Evolutionary conservation across 2,113 vertebrate species (phyloP), one percentile per base, ranked within the genome.

Genomic region (Suricata suricatta): DNA sequence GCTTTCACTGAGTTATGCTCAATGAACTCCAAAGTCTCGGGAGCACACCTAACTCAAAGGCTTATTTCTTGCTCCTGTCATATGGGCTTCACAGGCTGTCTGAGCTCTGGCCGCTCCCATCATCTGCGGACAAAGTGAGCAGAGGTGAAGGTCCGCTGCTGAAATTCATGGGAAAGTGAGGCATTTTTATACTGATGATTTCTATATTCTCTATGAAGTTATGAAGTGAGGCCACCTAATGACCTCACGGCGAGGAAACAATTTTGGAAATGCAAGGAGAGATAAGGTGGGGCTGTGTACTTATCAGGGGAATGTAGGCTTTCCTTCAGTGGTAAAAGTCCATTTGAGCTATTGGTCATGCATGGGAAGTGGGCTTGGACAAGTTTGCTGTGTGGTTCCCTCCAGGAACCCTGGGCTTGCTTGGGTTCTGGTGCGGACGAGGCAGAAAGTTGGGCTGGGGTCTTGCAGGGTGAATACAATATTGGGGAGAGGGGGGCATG

Each of bases 91-190:
- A 8, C 0, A 25, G 1, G 38, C 16, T 44, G 38, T 71, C 76
- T 93, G 83, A 81, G 17, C 33, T 52, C n/a, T 38, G 41, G 19
- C 1, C 7, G 21, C 7, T n/a, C 41, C 94, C 66, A 35, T 54
- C n/a, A 81, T 14, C 27, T 0, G 0, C 0, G n/a, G 8, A 2
- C 11, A n/a, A 64, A 38, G 6, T 33, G 54, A 64, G 10, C 15
- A 90, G 68, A 35, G 10, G 5, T 66, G 16, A 38, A n/a, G 25
- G 25, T 10, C n/a, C 19, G 13, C 1, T 79, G 31, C 33, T 41
- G 27, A n/a, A 72, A 66, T 2, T 63, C 21, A 41, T n/a, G 27
- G 25, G 11, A 50, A 95, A 60, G 74, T 31, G 47, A 27, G 13
- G 4, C 27, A 31, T n/a, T 89, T 88, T 81, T 25, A 31, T 77